Conservation (phyloP, 2,797 vertebrate genomes). For the Limnodromus scolopaceus region DNA sequence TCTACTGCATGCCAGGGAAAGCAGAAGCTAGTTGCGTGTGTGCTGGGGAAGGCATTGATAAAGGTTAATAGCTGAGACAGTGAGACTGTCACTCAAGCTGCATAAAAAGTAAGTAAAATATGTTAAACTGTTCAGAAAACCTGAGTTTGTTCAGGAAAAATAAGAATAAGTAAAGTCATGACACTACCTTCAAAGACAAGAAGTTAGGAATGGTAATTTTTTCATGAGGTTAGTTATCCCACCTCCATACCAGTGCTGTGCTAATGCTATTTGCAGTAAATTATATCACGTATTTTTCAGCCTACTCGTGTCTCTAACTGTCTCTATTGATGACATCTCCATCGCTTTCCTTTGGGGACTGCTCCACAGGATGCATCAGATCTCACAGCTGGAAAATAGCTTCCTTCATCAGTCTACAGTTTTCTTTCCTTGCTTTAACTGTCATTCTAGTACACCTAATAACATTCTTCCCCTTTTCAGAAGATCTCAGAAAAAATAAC, state of each 20-base stretch:
- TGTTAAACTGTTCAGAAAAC: neutral
- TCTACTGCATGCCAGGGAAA: neutral
- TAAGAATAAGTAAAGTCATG: neutral
- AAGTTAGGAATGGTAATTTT: neutral
- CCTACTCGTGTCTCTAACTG: neutral
- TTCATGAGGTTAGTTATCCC: neutral
- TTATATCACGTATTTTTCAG: neutral
- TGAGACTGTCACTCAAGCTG: neutral
- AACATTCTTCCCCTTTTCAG: neutral
- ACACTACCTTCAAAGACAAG: neutral
- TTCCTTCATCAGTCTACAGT: neutral
- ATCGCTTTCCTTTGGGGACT: neutral
- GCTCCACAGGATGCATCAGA: neutral
- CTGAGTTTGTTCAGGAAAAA: neutral
- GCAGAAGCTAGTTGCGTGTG: neutral
- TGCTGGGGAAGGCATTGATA: neutral
- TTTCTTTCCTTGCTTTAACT: constrained; percentile 17
- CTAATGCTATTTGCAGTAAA: neutral
- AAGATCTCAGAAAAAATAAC: neutral
- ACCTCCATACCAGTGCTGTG: neutral
- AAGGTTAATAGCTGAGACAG: neutral
- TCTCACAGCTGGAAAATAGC: constrained; percentile 14
- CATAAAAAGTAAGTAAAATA: neutral
- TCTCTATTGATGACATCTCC: neutral
- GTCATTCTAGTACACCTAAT: neutral